Conservation (phyloP, 2,888 invertebrate species). For the Erebia ligea region DNA sequence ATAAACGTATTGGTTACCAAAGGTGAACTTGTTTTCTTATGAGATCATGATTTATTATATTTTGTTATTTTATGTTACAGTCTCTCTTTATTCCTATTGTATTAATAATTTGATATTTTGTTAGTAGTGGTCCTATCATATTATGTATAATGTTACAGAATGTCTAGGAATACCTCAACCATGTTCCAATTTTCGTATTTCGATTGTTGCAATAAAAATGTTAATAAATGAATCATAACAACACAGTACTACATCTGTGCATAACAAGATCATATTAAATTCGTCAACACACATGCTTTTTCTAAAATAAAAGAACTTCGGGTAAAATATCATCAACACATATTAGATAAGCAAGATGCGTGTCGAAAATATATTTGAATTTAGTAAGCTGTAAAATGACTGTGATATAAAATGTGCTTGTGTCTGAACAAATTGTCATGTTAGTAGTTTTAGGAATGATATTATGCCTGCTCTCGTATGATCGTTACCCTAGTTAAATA, state of each 20-base stretch:
- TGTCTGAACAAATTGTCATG: background rate
- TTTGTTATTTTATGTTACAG: background rate
- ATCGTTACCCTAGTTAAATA: constrained; percentile 4
- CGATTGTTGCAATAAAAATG: background rate
- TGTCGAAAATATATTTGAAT: background rate
- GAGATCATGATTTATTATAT: background rate
- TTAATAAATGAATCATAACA: background rate
- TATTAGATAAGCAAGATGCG: background rate
- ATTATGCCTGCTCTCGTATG: background rate
- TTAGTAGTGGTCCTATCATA: no score
- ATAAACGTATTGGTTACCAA: background rate
- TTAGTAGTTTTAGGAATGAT: constrained; percentile 2
- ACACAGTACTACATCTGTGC: no score
- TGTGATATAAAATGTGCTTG: constrained; percentile 21
- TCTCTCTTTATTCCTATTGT: no score
- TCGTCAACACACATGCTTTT: background rate
- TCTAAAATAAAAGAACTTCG: background rate
- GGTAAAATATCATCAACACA: background rate
- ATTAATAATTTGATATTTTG: no score
- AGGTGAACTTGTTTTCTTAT: background rate
- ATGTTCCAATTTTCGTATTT: no score
- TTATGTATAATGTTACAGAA: no score
- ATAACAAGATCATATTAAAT: no score
- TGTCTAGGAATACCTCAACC: no score
- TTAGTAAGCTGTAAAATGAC: constrained; percentile 6